A percentile compares a stretch with the other conserved stretches of the same genome.
These are phyloP conservation scores for Leucopsar rothschildi DNA, from an alignment of 2,113 vertebrate genomes.

Conservation along the genomic window DNA sequence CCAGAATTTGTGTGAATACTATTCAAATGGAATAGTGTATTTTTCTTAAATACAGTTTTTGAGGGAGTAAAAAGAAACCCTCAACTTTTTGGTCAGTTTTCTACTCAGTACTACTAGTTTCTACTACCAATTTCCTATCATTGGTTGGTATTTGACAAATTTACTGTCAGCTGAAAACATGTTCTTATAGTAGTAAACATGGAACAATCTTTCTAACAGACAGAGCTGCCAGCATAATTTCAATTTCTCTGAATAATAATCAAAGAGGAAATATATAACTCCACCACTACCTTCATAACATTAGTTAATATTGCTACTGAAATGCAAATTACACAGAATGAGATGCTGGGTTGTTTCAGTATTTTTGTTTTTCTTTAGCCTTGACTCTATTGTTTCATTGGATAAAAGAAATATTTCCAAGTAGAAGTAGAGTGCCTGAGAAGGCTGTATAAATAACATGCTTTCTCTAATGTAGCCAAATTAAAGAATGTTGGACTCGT, in stretches of 20 bases:
- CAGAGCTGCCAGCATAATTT: background rate
- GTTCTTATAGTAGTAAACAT: background rate
- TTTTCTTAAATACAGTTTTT: background rate
- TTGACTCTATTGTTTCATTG: conserved; percentile 55
- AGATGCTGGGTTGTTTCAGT: background rate
- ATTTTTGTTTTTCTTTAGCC: conserved; percentile 33
- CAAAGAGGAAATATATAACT: background rate
- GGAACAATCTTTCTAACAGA: background rate
- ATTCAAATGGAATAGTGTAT: background rate
- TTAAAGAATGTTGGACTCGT: conserved; percentile 55
- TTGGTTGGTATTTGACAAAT: background rate
- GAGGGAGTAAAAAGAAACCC: background rate
- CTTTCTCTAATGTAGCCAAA: conserved; percentile 48
- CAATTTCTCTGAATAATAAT: conserved; percentile 1
- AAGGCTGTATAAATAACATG: conserved; percentile 37
- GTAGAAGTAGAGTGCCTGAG: conserved; percentile 5
- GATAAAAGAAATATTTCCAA: conserved; percentile 40
- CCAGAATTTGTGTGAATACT: background rate
- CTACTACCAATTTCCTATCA: background rate
- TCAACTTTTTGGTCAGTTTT: background rate
- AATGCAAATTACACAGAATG: conserved; percentile 20
- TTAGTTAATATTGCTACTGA: background rate
- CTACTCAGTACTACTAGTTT: background rate
- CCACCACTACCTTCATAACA: background rate
- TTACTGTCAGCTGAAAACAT: background rate